phyloP scores from a whole-genome alignment of 92 coral and sea anemone species.

The Phymanthus crucifer region DNA sequence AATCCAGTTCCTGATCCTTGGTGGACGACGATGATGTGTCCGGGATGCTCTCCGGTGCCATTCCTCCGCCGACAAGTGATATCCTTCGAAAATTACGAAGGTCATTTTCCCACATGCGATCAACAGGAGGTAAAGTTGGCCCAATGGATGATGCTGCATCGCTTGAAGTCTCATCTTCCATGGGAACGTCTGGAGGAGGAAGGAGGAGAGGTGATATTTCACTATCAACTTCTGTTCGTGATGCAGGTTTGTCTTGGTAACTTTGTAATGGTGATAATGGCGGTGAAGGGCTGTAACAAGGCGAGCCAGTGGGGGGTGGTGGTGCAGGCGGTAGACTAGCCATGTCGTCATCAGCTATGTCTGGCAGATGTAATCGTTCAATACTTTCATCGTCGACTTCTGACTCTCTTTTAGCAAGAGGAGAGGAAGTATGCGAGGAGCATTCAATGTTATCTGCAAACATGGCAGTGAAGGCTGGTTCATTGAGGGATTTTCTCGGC shows the following conservation, averaged over 20 bases:
- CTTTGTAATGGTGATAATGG: neutral
- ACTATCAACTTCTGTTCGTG: neutral
- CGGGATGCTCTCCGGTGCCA: conserved; percentile 32
- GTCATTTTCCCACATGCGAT: conserved; percentile 38
- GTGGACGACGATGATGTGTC: conserved; percentile 51
- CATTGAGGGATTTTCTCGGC: neutral
- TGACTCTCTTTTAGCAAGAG: conserved; percentile 12
- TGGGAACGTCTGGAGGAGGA: neutral
- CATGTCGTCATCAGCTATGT: conserved; percentile 8
- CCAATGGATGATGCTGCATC: conserved; percentile 10
- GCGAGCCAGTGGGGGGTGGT: conserved; percentile 47
- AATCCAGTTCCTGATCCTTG: conserved; percentile 59
- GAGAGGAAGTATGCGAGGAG: conserved; percentile 50
- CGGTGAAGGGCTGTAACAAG: neutral
- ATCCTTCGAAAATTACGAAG: conserved; percentile 38
- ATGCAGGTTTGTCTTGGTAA: neutral
- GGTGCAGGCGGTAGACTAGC: conserved; percentile 68
- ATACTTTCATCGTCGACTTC: neutral
- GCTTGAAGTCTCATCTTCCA: conserved; percentile 8
- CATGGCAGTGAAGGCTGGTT: neutral
- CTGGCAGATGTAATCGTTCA: neutral
- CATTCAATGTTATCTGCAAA: conserved; percentile 45
- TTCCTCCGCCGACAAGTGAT: conserved; percentile 30
- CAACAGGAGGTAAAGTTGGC: neutral
- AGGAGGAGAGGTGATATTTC: neutral